Conservation (phyloP, 1,140 invertebrate genomes). For the Drosophila pallidifrons region DNA sequence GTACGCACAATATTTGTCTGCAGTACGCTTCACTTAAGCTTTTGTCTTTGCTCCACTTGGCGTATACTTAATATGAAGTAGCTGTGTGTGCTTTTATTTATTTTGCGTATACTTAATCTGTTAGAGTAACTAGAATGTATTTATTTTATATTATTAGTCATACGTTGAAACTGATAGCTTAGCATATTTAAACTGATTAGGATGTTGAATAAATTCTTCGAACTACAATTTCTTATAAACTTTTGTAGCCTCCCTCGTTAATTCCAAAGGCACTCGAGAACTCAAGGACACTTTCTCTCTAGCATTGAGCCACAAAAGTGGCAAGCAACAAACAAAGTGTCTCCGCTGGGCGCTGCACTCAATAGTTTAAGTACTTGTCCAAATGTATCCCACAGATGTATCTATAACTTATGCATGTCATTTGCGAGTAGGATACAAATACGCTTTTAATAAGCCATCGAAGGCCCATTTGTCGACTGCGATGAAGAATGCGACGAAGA, state of each 20-base stretch:
- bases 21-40: background rate
- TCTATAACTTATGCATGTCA: slow-evolving; percentile 2
- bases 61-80: slow-evolving; percentile 5
- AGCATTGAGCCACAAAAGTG: slow-evolving; percentile 9
- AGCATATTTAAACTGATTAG: no score
- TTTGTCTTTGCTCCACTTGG: background rate
- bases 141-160: no score
- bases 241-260: slow-evolving; percentile 1
- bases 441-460: slow-evolving; percentile 54
- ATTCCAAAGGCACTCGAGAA: background rate
- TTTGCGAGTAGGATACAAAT: slow-evolving; percentile 32
- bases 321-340: slow-evolving; percentile 5
- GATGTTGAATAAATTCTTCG: no score
- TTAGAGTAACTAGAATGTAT: no score
- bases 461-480: slow-evolving; percentile 52
- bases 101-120: no score
- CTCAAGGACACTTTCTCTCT: slow-evolving; percentile 19
- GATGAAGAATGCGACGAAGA: slow-evolving; percentile 7
- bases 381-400: background rate
- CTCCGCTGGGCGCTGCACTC: slow-evolving; percentile 10
- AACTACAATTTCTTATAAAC: background rate
- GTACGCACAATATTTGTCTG: no score
- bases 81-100: background rate
- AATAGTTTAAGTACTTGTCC: slow-evolving; percentile 19
- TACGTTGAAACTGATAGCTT: no score